These are phyloP conservation scores for Pegoplata infirma DNA, from an alignment of 2,888 invertebrate genomes.

Conservation along the genomic window DNA sequence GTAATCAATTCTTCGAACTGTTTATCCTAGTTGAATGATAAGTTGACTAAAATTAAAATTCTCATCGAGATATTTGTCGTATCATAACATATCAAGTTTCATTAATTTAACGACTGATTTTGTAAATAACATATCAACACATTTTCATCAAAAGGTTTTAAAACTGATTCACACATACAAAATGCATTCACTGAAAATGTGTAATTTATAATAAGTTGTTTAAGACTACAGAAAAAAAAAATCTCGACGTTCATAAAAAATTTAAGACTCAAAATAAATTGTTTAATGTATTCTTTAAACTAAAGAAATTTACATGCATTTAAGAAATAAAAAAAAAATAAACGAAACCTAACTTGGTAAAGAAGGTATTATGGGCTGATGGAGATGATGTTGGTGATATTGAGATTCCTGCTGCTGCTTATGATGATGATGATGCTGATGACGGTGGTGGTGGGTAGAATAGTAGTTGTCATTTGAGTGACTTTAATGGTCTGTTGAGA, in stretches of 20 bases:
- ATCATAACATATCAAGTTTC: slow-evolving; percentile 53
- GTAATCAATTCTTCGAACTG: slow-evolving; percentile 35
- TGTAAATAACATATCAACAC: slow-evolving; percentile 53
- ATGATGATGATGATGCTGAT: slow-evolving; percentile 18
- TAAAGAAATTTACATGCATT: slow-evolving; percentile 51
- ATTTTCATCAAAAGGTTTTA: slow-evolving; percentile 34
- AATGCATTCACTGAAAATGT: slow-evolving; percentile 40
- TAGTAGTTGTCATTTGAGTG: slow-evolving; percentile 77
- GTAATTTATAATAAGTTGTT: slow-evolving; percentile 44
- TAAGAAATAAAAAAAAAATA: slow-evolving; percentile 26
- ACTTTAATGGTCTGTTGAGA: slow-evolving; percentile 78
- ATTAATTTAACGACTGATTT: slow-evolving; percentile 54
- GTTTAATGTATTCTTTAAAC: slow-evolving; percentile 46
- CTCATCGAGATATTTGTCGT: slow-evolving; percentile 4
- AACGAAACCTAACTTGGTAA: slow-evolving; percentile 1
- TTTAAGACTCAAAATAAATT: slow-evolving; percentile 52
- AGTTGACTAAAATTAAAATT: slow-evolving; percentile 11
- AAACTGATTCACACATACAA: slow-evolving; percentile 13
- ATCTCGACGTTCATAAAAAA: slow-evolving; percentile 39
- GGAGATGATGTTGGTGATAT: slow-evolving; percentile 47
- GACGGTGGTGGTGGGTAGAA: slow-evolving; percentile 61
- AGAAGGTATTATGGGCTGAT: slow-evolving; percentile 28
- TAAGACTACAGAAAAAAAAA: slow-evolving; percentile 7
- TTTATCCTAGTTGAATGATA: slow-evolving; percentile 9
- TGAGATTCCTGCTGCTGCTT: slow-evolving; percentile 10